Evolutionary conservation across 2,113 vertebrate species (phyloP).

Genomic region (Isichthys henryi): DNA sequence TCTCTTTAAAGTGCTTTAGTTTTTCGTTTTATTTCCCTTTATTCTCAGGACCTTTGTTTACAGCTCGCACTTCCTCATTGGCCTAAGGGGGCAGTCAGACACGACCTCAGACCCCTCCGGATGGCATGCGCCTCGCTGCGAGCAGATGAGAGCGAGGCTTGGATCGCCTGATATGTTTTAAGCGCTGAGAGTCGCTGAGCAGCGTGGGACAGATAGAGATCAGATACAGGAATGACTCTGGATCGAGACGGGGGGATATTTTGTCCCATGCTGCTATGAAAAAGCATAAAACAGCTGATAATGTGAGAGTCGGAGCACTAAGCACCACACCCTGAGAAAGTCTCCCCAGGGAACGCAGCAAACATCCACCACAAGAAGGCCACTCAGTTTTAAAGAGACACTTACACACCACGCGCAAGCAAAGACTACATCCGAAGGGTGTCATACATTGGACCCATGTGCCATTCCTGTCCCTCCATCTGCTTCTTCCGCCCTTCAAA

Average conservation of each 20-base stretch:
- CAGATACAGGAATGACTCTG: background rate
- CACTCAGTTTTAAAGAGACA: background rate
- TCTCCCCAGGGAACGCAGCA: background rate
- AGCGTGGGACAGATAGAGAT: background rate
- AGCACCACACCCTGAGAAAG: background rate
- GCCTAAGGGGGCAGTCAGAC: constrained; percentile 20
- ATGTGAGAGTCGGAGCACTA: background rate
- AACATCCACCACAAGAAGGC: background rate
- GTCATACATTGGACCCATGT: background rate
- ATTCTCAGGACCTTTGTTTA: background rate
- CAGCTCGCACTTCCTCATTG: background rate
- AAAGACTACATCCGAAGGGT: background rate
- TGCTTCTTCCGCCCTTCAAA: background rate
- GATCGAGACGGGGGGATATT: too few species aligned
- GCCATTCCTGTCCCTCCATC: background rate
- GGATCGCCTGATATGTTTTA: background rate
- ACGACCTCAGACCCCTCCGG: constrained; percentile 23
- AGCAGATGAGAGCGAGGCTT: background rate
- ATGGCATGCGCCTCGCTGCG: background rate
- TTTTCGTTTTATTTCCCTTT: background rate
- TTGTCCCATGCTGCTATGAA: background rate
- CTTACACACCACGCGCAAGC: background rate
- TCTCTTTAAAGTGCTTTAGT: background rate
- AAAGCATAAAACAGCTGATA: background rate
- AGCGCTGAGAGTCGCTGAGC: background rate